A percentile compares a stretch with the other conserved stretches of the same genome.
phyloP scores from a whole-genome alignment of 2,888 invertebrate genomes.

The Eupithecia vulgata region DNA sequence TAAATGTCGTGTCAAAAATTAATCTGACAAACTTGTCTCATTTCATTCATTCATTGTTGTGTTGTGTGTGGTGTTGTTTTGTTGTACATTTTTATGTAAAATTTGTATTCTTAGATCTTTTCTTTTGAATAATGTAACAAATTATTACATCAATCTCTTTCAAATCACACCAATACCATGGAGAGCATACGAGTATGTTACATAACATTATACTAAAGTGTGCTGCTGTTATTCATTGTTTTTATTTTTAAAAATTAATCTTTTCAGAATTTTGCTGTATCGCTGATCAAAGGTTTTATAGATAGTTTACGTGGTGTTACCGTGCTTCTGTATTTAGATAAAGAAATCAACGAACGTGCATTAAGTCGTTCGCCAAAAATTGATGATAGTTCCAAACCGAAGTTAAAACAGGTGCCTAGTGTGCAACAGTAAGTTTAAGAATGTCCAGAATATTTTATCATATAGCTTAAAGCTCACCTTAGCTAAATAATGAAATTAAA shows the following conservation, averaged over 20 bases:
- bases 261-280: slow-evolving; percentile 86
- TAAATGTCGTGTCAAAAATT: background rate
- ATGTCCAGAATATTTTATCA: background rate
- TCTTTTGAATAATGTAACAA: slow-evolving; percentile 10
- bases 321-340: slow-evolving; percentile 90
- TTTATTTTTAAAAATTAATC: slow-evolving; percentile 46
- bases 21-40: background rate
- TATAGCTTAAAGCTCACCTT: background rate
- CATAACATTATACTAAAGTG: background rate
- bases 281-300: slow-evolving; percentile 88
- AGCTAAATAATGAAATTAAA: background rate
- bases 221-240: slow-evolving; percentile 47
- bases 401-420: slow-evolving; percentile 73
- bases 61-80: slow-evolving; percentile 5
- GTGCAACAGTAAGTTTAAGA: slow-evolving; percentile 77
- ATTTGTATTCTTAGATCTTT: slow-evolving; percentile 1
- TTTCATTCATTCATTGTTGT: background rate
- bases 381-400: slow-evolving; percentile 70
- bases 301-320: slow-evolving; percentile 92
- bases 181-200: slow-evolving; percentile 47
- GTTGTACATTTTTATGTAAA: background rate
- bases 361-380: slow-evolving; percentile 82
- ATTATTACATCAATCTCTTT: background rate
- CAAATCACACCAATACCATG: slow-evolving; percentile 30
- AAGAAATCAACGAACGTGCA: slow-evolving; percentile 88